Percentiles rank a stretch among this genome's conserved stretches.
Evolutionary conservation across 2,888 invertebrate genomes (phyloP).

Genomic region (Agonopterix arenella): DNA sequence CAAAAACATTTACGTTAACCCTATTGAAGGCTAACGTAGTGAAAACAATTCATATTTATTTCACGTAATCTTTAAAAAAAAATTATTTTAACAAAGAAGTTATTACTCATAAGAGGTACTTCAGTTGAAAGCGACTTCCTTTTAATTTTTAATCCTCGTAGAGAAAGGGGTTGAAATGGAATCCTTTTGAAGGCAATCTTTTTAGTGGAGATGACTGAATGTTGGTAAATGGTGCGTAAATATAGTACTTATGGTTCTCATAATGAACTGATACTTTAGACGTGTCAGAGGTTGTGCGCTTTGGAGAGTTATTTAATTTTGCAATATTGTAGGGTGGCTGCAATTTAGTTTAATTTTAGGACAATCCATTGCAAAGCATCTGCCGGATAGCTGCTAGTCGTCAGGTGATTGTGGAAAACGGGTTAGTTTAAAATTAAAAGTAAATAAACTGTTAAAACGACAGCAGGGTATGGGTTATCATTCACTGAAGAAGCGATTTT

Average conservation of each 20-base stretch:
- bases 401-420: too few relatives aligned
- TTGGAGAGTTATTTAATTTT: conserved; percentile 20
- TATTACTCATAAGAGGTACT: conserved; percentile 13
- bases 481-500: too few relatives aligned
- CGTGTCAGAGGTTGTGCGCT: conserved; percentile 18
- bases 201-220: conserved; percentile 6
- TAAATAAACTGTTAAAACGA: too few relatives aligned
- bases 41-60: conserved; percentile 32
- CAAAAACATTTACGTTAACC: conserved; percentile 41
- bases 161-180: conserved; percentile 7
- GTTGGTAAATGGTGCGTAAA: conserved; percentile 38
- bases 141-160: conserved; percentile 10
- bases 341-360: neutral
- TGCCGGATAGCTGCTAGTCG: too few relatives aligned
- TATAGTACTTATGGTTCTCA: conserved; percentile 11
- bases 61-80: conserved; percentile 26
- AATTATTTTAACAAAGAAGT: conserved; percentile 13
- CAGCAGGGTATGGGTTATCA: too few relatives aligned
- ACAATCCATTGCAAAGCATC: too few relatives aligned
- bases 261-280: conserved; percentile 1
- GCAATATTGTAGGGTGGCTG: conserved; percentile 10
- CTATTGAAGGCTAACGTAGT: conserved; percentile 40
- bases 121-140: conserved; percentile 13
- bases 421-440: too few relatives aligned
- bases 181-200: conserved; percentile 24